These are phyloP conservation scores for Anadara kagoshimensis DNA, from an alignment of 1,140 invertebrate species.

Conservation along the genomic window DNA sequence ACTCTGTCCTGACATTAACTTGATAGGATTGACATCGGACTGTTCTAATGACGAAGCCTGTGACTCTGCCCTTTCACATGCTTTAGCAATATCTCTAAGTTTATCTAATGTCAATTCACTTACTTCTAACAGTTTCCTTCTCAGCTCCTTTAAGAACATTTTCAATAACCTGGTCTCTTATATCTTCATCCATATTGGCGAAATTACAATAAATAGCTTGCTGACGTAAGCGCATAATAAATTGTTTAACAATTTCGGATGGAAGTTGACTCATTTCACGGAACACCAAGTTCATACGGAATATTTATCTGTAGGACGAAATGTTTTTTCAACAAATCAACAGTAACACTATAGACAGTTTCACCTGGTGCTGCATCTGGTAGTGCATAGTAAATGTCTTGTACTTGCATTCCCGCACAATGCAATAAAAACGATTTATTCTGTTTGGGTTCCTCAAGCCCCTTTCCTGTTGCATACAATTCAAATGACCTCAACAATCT, in stretches of 20 bases:
- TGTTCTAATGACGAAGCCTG: constrained; percentile 34
- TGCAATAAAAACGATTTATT: constrained; percentile 43
- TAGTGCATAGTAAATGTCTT: constrained; percentile 44
- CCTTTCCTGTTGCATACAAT: constrained; percentile 33
- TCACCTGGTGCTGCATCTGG: constrained; percentile 6
- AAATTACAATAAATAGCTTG: constrained; percentile 40
- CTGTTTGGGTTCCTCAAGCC: constrained; percentile 24
- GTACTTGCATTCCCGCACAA: constrained; percentile 39
- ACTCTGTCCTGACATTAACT: not conserved
- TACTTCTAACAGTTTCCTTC: constrained; percentile 35
- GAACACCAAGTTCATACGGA: constrained; percentile 8
- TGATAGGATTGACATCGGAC: not conserved
- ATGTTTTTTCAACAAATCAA: constrained; percentile 18
- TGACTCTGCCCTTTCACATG: constrained; percentile 30
- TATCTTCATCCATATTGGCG: constrained; percentile 30
- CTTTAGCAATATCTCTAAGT: constrained; percentile 21
- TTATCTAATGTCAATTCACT: constrained; percentile 26
- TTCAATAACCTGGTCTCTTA: constrained; percentile 44
- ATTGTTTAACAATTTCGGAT: constrained; percentile 36
- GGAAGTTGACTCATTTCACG: constrained; percentile 13
- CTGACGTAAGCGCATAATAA: constrained; percentile 34
- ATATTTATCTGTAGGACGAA: constrained; percentile 31
- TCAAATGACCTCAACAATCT: constrained; percentile 43
- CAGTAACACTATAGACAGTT: not conserved
- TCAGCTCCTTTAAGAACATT: constrained; percentile 32